Conservation (phyloP, 2,113 vertebrate genomes). For the Rhynchomys soricoides region DNA sequence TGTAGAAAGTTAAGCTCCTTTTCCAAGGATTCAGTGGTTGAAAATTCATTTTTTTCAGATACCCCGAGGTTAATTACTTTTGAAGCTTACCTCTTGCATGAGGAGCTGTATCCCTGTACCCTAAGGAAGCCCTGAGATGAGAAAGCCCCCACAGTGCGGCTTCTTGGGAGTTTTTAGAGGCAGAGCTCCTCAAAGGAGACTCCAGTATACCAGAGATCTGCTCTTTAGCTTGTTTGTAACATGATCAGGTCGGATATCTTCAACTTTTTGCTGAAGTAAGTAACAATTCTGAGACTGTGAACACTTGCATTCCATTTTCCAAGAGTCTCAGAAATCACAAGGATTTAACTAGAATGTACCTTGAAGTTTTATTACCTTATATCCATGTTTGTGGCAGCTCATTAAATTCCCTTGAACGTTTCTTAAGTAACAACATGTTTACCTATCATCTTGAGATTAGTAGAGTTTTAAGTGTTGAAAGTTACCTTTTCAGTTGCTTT, state of each 20-base stretch:
- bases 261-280: conserved; percentile 52
- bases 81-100: conserved; percentile 33
- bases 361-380: conserved; percentile 67
- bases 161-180: not conserved
- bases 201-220: not conserved
- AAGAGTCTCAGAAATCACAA: conserved; percentile 54
- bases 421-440: conserved; percentile 62
- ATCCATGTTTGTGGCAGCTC: conserved; percentile 62
- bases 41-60: conserved; percentile 64
- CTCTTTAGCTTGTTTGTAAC: conserved; percentile 37
- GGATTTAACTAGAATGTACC: conserved; percentile 61
- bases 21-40: conserved; percentile 42
- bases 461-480: not conserved
- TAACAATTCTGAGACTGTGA: not conserved
- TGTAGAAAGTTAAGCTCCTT: conserved; percentile 20
- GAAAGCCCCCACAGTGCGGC: conserved; percentile 49
- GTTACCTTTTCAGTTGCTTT: conserved; percentile 16
- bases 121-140: not conserved
- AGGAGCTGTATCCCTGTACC: not conserved
- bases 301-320: conserved; percentile 22
- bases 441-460: conserved; percentile 61
- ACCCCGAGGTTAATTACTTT: conserved; percentile 54
- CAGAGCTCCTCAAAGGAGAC: not conserved
- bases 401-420: conserved; percentile 68
- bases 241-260: not conserved